Evolutionary conservation across 2,888 invertebrate species (phyloP), one percentile per base, ranked within the genome.

Genomic region (Zele albiditarsus): DNA sequence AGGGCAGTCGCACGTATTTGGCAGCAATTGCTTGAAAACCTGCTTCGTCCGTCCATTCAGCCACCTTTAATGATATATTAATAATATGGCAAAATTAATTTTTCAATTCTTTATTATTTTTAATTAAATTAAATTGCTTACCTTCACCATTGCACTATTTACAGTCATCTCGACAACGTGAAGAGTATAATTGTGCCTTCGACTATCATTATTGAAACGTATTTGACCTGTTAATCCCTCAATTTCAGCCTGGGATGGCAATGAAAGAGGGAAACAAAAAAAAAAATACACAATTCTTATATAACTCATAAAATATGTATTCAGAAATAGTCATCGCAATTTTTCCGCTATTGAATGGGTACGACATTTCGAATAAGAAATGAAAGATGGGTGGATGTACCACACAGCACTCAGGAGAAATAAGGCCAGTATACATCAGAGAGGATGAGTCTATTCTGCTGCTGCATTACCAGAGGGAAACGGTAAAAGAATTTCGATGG

Each of bases 81-180:
- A 57, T 14, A 27, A 58, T 28, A 62, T 60, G 0, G 25, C 33
- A 38, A 10, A 31, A 20, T 65, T 10, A 38, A 70, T 27, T 10
- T 20, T 25, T 23, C 23, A 38, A 27, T 25, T 46, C 27, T 3
- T 14, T 3, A 53, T 69, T 20, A n/a, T 49, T 73, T n/a, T 16
- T 70, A 63, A 3, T 42, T 67, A 23, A n/a, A 20, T 74, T 53
- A 60, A 69, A 42, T 65, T 31, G 82, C 88, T 88, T 87, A 94
- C 94, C 92, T 97, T 96, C 23, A 97, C 94, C 95, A 97, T 95
- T 33, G 96, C 96, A 86, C 97, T 96, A 85, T 97, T 96, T 74
- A 97, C 95, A 4, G 97, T 97, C 96, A 98, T 96, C 90, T 97
- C 96, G 69, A 98, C 95, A 77, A 97, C 95, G 87, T 97, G 95